phyloP scores from a whole-genome alignment of 2,113 vertebrate genomes.

The Alectura lathami region DNA sequence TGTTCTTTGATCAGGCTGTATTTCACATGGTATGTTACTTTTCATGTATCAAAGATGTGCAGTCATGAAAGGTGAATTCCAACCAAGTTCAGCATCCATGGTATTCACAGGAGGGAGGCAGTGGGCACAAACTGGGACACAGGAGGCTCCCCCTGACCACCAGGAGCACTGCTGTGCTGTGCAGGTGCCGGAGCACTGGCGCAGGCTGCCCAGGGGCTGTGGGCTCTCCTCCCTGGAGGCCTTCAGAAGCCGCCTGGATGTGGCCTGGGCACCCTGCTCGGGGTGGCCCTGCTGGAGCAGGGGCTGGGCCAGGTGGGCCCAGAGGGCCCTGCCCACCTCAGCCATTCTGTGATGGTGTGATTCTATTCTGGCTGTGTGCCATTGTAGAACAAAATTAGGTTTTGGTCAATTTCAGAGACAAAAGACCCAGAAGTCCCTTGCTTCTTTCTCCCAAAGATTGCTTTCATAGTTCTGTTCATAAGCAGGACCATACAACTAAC shows the following conservation, averaged over 20 bases:
- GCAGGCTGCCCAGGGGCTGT: background rate
- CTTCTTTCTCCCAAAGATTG: background rate
- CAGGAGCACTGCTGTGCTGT: background rate
- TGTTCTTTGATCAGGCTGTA: background rate
- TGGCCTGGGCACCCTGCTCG: background rate
- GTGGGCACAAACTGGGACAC: background rate
- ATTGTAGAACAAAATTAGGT: background rate
- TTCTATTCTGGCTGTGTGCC: background rate
- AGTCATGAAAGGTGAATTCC: background rate
- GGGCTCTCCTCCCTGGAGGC: background rate
- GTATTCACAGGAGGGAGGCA: background rate
- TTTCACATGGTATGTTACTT: background rate
- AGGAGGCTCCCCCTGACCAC: background rate
- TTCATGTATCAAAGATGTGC: background rate
- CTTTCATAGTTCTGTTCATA: background rate
- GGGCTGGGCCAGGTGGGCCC: background rate
- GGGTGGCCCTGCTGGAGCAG: background rate
- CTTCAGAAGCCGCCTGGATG: background rate
- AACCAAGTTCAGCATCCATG: background rate
- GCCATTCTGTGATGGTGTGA: background rate
- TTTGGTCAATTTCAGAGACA: background rate
- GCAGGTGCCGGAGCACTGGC: background rate
- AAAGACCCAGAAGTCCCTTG: background rate
- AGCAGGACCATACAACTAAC: background rate
- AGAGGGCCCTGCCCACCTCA: background rate